Conservation (phyloP, 2,797 vertebrate species). For the Pseudotriccus pelzelni region DNA sequence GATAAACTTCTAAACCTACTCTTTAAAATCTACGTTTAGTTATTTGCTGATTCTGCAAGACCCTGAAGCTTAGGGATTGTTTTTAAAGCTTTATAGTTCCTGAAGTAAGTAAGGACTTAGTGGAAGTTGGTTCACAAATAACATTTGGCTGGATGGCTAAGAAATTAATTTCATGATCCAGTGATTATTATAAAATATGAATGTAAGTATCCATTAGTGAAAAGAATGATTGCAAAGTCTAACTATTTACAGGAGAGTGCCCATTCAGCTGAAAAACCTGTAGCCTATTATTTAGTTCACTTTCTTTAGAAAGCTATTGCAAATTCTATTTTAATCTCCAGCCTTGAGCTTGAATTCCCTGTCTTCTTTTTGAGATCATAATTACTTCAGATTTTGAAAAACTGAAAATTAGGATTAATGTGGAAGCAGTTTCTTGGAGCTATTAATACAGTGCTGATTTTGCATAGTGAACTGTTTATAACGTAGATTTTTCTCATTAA, state of each 20-base stretch:
- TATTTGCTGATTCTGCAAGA: neutral
- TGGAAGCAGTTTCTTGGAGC: neutral
- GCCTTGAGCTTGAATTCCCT: neutral
- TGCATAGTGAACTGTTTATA: neutral
- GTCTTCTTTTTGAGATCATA: neutral
- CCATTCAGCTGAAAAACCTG: neutral
- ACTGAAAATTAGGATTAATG: neutral
- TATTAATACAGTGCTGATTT: neutral
- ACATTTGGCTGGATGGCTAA: neutral
- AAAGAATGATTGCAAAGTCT: neutral
- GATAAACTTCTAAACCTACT: neutral
- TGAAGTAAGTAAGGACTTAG: neutral
- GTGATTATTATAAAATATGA: neutral
- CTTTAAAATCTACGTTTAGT: neutral
- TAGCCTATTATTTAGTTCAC: neutral
- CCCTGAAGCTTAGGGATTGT: neutral
- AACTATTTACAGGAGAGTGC: neutral
- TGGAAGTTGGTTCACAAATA: neutral
- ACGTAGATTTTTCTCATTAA: neutral
- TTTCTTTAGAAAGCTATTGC: neutral
- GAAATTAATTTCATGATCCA: neutral
- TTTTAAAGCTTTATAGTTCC: neutral
- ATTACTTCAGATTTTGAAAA: neutral
- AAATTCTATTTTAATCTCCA: neutral
- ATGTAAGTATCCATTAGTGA: neutral